Evolutionary conservation across 2,113 vertebrate genomes (phyloP).

Genomic region (Gila orcuttii): DNA sequence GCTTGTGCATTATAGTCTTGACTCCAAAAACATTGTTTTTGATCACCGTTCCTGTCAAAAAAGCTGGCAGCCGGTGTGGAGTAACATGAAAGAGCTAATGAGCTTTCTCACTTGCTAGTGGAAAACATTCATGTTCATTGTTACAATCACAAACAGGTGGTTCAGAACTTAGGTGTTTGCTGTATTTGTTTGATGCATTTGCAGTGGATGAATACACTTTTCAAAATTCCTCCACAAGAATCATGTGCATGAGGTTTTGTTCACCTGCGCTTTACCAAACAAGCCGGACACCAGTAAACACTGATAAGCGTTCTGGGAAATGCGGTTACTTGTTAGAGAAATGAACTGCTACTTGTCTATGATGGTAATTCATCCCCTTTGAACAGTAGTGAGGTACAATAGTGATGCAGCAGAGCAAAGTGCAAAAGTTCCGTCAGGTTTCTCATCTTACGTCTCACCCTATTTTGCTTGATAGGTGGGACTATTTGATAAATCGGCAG

Average conservation of each 20-base stretch:
- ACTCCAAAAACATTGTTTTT: constrained; percentile 22
- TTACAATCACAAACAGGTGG: constrained; percentile 35
- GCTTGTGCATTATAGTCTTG: not conserved
- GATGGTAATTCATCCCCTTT: constrained; percentile 8
- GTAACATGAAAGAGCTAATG: constrained; percentile 31
- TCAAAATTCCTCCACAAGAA: not conserved
- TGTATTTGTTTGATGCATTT: constrained; percentile 54
- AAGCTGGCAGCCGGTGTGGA: not conserved
- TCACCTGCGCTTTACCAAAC: constrained; percentile 66
- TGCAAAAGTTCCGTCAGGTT: constrained; percentile 29
- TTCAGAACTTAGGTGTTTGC: constrained; percentile 13
- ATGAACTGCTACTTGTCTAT: not conserved
- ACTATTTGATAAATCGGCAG: constrained; percentile 62
- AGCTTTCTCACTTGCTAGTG: constrained; percentile 25
- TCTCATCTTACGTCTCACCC: not conserved
- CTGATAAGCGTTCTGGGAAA: constrained; percentile 61
- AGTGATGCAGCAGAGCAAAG: constrained; percentile 32
- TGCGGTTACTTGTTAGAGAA: not conserved
- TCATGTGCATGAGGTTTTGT: not conserved
- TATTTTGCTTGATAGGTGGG: constrained; percentile 71
- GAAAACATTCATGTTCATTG: constrained; percentile 15
- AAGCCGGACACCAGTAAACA: constrained; percentile 63
- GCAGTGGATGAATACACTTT: constrained; percentile 22
- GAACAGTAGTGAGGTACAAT: not conserved
- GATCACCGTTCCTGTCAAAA: constrained; percentile 19